Evolutionary conservation across 2,113 vertebrate genomes (phyloP), one percentile per base, ranked within the genome.

Genomic region (Orthonyx spaldingii): DNA sequence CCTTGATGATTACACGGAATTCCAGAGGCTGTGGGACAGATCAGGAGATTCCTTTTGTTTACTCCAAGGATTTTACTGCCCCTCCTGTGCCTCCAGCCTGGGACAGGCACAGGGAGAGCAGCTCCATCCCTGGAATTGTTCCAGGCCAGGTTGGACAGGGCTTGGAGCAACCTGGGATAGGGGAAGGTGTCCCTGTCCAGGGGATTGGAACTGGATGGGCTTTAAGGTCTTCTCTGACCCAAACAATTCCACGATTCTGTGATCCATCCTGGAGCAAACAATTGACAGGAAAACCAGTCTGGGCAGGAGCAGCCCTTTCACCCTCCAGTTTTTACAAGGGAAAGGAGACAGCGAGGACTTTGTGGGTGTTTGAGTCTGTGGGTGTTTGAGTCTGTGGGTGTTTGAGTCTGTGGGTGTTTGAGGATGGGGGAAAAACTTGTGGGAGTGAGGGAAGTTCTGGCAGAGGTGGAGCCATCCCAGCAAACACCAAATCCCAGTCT

Each of bases 41-140:
- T 88, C 86, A 94, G 92, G 83, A 89, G 52, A 89, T 86, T 41
- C 60, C 35, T 63, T 77, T 66, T 68, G 41, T 89, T 96, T 78
- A 21, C 33, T 46, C 72, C 28, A 2, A 52, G 27, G 22, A 21
- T 82, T 91, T 89, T 74, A 5, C 33, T 65, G 65, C 9, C 33
- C 17, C 42, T 89, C 42, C 92, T 12, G 23, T 26, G 52, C 55
- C 78, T 61, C 60, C n/a, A 13, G 39, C 7, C 1, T 1, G 74
- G 44, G 61, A 18, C 33, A 17, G 75, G 53, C 63, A 13, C 4
- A 1, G 39, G 65, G 35, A 69, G 30, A 63, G 42, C 59, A 46
- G 53, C 27, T 49, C 50, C 50, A 49, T 5, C 37, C 59, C 27
- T n/a, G 77, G 52, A 30, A 53, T 28, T 17, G 16, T 10, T 35